These are phyloP conservation scores for Nesidiocoris tenuis DNA, from an alignment of 2,888 invertebrate genomes.

Conservation along the genomic window DNA sequence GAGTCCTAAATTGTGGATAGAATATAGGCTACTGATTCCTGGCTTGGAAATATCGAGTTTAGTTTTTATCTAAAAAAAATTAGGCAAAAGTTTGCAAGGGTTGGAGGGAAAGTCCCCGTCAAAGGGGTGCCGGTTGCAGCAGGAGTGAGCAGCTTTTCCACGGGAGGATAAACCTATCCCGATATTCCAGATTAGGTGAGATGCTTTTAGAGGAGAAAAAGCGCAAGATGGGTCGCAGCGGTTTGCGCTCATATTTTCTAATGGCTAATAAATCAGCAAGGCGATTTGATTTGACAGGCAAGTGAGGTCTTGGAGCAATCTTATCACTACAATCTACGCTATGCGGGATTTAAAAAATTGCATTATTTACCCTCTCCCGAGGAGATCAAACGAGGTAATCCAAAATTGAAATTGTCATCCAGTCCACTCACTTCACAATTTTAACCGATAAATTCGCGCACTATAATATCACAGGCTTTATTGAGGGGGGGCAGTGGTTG, in stretches of 20 bases:
- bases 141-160: neutral
- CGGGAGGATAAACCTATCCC: no score
- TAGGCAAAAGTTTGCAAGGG: neutral
- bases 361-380: conserved; percentile 37
- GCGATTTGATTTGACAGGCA: neutral
- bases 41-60: neutral
- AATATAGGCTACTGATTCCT: neutral
- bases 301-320: neutral
- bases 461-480: conserved; percentile 41
- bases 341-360: neutral
- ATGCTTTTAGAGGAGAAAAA: no score
- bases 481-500: conserved; percentile 11
- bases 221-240: no score
- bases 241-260: no score
- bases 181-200: no score
- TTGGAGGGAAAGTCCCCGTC: neutral
- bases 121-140: neutral
- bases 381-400: conserved; percentile 37
- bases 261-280: neutral
- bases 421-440: conserved; percentile 37
- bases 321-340: neutral
- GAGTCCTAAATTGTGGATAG: neutral
- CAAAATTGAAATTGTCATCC: conserved; percentile 29
- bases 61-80: neutral
- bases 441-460: conserved; percentile 17